A percentile compares a stretch with the other conserved stretches of the same genome.
phyloP scores from a whole-genome alignment of 2,113 vertebrate species.

The Pelusios castaneus region DNA sequence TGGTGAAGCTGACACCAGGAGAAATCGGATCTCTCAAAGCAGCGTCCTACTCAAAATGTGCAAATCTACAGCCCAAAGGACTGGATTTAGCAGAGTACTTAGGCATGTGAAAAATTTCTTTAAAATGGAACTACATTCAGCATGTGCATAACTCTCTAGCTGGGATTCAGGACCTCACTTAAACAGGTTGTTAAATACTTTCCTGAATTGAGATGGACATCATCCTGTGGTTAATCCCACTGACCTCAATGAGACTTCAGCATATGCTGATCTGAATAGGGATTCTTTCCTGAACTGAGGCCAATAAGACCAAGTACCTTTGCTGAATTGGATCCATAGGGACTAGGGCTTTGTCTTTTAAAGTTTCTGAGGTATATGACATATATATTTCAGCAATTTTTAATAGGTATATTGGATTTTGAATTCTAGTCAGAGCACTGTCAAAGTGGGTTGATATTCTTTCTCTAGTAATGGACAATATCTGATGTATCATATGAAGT shows the following conservation, averaged over 20 bases:
- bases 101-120: neutral
- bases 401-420: neutral
- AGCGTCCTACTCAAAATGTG: neutral
- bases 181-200: neutral
- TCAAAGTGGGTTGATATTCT: neutral
- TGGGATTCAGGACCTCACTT: neutral
- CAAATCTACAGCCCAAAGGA: neutral
- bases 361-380: neutral
- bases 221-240: neutral
- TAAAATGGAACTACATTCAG: neutral
- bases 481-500: neutral
- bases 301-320: neutral
- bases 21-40: neutral
- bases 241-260: neutral
- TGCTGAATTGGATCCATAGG: neutral
- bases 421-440: neutral
- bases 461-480: neutral
- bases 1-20: neutral
- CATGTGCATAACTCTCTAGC: fast-evolving
- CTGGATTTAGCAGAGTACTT: neutral
- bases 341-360: neutral
- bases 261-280: neutral
- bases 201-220: neutral
- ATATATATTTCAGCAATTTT: neutral
- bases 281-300: neutral